A percentile compares a stretch with the other conserved stretches of the same genome.
Conservation (phyloP, 1,140 invertebrate species). For the Chionoecetes opilio region DNA sequence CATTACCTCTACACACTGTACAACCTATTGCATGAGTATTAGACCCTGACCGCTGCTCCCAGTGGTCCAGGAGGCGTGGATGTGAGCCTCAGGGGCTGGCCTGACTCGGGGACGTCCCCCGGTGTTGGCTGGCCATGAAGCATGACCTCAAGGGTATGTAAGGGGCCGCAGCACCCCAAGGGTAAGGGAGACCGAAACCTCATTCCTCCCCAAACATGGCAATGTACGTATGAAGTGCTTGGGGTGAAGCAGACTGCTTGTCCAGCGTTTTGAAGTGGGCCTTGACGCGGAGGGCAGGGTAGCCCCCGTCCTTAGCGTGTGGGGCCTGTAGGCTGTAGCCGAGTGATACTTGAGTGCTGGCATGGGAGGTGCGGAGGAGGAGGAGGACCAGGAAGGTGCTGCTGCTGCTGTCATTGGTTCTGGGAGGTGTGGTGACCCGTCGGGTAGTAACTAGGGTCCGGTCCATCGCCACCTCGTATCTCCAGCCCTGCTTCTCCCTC, state of each 20-base stretch:
- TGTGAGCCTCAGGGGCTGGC: background rate
- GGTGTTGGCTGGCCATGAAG: constrained; percentile 56
- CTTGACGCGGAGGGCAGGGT: background rate
- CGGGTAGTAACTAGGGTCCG: constrained; percentile 63
- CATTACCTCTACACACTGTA: constrained; percentile 7
- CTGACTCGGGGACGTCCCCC: constrained; percentile 73
- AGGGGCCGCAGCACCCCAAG: constrained; percentile 69
- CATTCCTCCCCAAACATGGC: constrained; percentile 55
- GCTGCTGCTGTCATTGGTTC: constrained; percentile 68
- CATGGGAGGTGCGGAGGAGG: constrained; percentile 56
- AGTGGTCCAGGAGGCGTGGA: background rate
- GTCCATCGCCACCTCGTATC: background rate
- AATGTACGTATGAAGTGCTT: constrained; percentile 36
- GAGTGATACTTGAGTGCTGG: constrained; percentile 65
- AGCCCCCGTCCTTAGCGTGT: background rate
- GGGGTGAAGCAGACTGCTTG: background rate
- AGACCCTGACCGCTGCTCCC: background rate
- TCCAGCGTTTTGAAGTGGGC: background rate
- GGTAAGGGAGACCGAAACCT: constrained; percentile 56
- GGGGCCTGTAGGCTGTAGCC: constrained; percentile 44
- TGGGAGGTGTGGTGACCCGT: constrained; percentile 51
- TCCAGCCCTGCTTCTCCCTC: background rate
- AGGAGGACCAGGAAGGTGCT: constrained; percentile 55
- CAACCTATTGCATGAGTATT: constrained; percentile 24
- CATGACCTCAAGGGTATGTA: constrained; percentile 76